A percentile compares a stretch with the other conserved stretches of the same genome.
phyloP scores from a whole-genome alignment of 1,140 invertebrate species.

The Theocolax elegans region DNA sequence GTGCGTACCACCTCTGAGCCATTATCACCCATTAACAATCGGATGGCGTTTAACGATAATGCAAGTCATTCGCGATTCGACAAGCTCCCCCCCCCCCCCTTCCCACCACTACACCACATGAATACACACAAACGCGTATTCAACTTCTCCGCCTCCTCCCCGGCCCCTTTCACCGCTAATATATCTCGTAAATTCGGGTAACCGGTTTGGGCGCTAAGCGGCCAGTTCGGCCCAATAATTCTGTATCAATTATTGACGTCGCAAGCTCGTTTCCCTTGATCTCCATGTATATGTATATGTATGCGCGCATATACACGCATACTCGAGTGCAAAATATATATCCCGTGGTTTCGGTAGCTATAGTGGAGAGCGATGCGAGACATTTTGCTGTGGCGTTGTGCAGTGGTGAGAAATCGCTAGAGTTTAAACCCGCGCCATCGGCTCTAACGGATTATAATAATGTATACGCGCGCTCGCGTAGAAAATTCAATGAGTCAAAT shows the following conservation, averaged over 20 bases:
- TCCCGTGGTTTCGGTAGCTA: neutral
- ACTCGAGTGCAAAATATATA: neutral
- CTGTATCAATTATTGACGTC: constrained; percentile 31
- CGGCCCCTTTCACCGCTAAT: neutral
- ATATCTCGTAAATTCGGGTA: constrained; percentile 22
- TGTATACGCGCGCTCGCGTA: neutral
- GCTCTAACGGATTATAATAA: constrained; percentile 21
- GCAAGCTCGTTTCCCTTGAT: neutral
- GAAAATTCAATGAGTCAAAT: constrained; percentile 33
- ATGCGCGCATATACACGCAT: neutral
- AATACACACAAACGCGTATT: too few species aligned
- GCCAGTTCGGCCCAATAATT: constrained; percentile 9
- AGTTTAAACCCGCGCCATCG: neutral
- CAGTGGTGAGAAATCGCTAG: neutral
- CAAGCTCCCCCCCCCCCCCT: neutral
- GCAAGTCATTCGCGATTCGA: neutral
- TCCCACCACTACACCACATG: too few species aligned
- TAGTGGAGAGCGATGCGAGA: too few species aligned
- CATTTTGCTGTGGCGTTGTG: neutral
- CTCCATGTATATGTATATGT: neutral
- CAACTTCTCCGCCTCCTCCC: too few species aligned
- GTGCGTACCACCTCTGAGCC: neutral
- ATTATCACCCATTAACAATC: constrained; percentile 30
- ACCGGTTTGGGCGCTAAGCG: constrained; percentile 9
- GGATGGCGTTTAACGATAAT: constrained; percentile 36